A percentile compares a stretch with the other conserved stretches of the same genome.
Conservation (phyloP, 2,113 vertebrate genomes). For the Bufo bufo region DNA sequence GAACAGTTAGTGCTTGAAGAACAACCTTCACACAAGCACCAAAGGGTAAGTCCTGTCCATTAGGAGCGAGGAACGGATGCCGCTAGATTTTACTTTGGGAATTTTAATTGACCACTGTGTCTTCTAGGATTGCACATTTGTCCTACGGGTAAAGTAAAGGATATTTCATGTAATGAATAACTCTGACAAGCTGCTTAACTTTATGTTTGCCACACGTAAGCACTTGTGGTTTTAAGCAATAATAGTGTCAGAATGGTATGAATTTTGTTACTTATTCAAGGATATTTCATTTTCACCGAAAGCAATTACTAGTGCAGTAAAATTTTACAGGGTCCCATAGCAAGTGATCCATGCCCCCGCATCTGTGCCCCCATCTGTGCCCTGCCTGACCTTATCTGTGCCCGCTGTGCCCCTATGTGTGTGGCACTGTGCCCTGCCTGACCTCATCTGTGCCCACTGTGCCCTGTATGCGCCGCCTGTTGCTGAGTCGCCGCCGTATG, state of each 20-base stretch:
- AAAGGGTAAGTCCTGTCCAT: conserved; percentile 64
- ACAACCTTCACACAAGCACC: conserved; percentile 62
- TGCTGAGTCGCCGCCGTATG: too few relatives aligned
- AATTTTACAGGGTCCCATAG: too few relatives aligned
- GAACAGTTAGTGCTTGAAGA: conserved; percentile 64
- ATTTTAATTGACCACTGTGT: conserved; percentile 49
- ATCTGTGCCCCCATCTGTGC: too few relatives aligned
- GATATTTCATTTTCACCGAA: background rate
- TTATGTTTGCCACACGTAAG: background rate
- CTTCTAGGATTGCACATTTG: conserved; percentile 43
- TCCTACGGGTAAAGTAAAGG: conserved; percentile 29
- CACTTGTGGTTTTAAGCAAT: background rate
- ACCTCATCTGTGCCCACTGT: too few relatives aligned
- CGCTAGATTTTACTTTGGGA: conserved; percentile 40
- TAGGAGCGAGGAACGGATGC: conserved; percentile 33
- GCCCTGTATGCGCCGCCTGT: too few relatives aligned
- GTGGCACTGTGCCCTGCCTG: too few relatives aligned
- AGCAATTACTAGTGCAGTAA: too few relatives aligned
- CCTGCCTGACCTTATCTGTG: too few relatives aligned
- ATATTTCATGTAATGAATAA: background rate
- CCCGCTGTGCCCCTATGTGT: too few relatives aligned
- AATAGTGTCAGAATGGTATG: background rate
- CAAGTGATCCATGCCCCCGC: too few relatives aligned
- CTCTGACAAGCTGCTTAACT: background rate
- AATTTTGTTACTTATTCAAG: background rate